These are phyloP conservation scores for Hormiphora californensis DNA, from an alignment of 37 sponge, comb jelly and placozoan genomes.

Conservation along the genomic window DNA sequence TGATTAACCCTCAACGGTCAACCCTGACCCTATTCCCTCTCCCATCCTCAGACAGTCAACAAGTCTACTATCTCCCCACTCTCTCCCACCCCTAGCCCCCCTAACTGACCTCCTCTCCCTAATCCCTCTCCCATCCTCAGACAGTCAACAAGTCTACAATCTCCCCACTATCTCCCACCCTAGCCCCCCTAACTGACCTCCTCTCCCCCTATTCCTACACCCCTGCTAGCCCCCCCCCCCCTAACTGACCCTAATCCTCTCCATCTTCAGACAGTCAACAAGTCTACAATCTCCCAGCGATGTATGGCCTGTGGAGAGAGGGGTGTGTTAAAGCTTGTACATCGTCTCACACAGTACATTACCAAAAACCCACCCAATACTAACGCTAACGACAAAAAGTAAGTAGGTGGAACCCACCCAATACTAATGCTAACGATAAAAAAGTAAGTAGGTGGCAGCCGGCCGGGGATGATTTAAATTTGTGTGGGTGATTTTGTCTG, in stretches of 20 bases:
- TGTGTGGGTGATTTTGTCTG: too few species aligned
- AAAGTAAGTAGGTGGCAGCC: conserved; percentile 70
- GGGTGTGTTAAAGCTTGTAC: conserved; percentile 66
- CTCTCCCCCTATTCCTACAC: background rate
- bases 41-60: conserved; percentile 1
- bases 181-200: background rate
- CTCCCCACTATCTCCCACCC: background rate
- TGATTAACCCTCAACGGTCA: background rate
- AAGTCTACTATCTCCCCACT: conserved; percentile 7
- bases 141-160: background rate
- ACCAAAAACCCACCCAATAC: conserved; percentile 80
- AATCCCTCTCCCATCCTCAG: background rate
- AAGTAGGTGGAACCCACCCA: conserved; percentile 72
- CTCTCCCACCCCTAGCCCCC: background rate
- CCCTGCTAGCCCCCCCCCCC: too few species aligned
- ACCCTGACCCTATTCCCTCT: background rate
- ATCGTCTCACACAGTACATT: conserved; percentile 85
- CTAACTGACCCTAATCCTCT: background rate
- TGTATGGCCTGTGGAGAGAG: conserved; percentile 92
- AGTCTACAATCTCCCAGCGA: conserved; percentile 65
- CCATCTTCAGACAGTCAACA: conserved; percentile 59
- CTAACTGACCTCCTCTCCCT: background rate
- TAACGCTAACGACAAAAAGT: conserved; percentile 61
- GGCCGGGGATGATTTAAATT: too few species aligned
- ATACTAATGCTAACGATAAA: conserved; percentile 58